Base-by-base conservation (phyloP, 2,113 vertebrate genomes). In the Onychostoma macrolepis region DNA sequence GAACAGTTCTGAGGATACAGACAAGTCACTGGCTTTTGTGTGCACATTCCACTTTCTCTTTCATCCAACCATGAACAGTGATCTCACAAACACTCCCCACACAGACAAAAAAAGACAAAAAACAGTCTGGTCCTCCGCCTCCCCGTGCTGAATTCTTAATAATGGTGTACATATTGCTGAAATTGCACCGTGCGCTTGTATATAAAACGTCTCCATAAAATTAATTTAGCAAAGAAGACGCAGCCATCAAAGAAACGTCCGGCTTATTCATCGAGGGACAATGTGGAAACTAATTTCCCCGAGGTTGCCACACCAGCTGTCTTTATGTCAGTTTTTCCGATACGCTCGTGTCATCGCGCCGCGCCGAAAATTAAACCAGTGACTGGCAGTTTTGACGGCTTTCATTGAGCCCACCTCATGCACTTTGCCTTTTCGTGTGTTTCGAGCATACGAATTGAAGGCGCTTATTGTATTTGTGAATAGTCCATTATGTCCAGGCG, bases 1-100 rank as follows among this genome's bases (percentile, higher is more conserved):
- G 33, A 85, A 85, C 88, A 89, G 90, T 91, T 71, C 88, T 89
- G 87, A 86, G 82, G 90, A 88, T 89, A 88, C 83, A 72, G 13
- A 88, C 69, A 84, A 85, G 88, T 88, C 90, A 56, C 85, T 83
- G 85, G 90, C 90, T 91, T 92, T 86, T 90, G 89, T 88, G 90
- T 88, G 89, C 89, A 69, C 75, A 77, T 83, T 61, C 83, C 87
- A 87, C 85, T 90, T 91, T 81, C 85, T 91, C 89, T 87, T 86
- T 83, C 67, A 91, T 91, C 89, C 84, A 85, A 76, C 76, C 80
- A 74, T 85, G 91, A 92, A 81, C 79, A 80, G 86, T 36, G 38
- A 58, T 71, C 63, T 83, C 80, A 86, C 67, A 89, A 83, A 91
- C 84, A 86, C 71, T 61, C 28, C 19, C 53, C 28, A 13, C 19